These are phyloP conservation scores for Coenonympha arcania DNA, from an alignment of 2,888 invertebrate species.

Conservation along the genomic window DNA sequence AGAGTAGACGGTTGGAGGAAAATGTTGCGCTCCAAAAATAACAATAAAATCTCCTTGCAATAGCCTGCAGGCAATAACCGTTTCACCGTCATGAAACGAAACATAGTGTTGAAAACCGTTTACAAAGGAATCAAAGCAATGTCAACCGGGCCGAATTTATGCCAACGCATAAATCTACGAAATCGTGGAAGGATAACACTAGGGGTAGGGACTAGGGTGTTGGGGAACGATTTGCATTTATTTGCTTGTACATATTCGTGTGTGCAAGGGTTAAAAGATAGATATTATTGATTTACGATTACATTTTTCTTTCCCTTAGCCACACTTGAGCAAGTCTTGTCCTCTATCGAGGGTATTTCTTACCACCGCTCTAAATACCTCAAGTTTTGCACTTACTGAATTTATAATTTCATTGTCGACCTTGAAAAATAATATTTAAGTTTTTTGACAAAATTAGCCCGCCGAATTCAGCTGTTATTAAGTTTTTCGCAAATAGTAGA, in stretches of 20 bases:
- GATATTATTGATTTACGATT: neutral
- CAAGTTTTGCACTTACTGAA: no score
- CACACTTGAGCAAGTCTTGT: no score
- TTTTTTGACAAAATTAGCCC: no score
- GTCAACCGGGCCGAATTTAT: conserved; percentile 16
- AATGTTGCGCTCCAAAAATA: no score
- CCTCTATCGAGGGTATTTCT: no score
- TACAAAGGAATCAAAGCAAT: conserved; percentile 13
- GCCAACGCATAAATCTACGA: conserved; percentile 14
- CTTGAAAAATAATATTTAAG: no score
- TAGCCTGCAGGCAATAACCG: neutral
- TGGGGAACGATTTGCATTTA: neutral
- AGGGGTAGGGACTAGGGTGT: conserved; percentile 1
- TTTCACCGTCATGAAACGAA: neutral
- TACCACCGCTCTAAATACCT: no score
- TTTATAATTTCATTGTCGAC: no score
- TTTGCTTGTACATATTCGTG: neutral
- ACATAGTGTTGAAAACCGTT: conserved; percentile 5
- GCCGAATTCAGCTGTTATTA: no score
- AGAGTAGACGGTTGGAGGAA: no score
- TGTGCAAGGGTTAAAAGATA: neutral
- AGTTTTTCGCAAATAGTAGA: no score
- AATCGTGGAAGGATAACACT: neutral
- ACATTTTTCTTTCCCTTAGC: neutral
- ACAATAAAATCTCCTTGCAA: neutral